These are phyloP conservation scores for Gymnopithys bicolor DNA, from an alignment of 2,797 vertebrate genomes.

Conservation along the genomic window DNA sequence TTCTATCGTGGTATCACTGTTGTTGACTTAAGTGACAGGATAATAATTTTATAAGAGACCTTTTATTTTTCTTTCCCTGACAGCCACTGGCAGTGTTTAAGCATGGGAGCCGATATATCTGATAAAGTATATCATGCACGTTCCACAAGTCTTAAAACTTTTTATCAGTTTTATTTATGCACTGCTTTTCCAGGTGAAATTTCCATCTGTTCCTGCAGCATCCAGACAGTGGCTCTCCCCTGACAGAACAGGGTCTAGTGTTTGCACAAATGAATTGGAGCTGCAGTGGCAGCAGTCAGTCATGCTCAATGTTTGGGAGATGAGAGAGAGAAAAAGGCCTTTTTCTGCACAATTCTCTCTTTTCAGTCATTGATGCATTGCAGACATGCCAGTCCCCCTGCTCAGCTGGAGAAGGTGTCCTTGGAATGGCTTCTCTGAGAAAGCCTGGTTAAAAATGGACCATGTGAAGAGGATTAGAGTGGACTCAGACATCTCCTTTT, in stretches of 20 bases:
- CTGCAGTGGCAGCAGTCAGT: not conserved
- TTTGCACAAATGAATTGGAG: not conserved
- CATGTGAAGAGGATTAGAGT: not conserved
- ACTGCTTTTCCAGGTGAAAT: constrained; percentile 9
- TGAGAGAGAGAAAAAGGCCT: not conserved
- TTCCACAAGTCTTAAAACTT: constrained; percentile 45
- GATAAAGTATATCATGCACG: constrained; percentile 44
- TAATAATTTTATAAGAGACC: constrained; percentile 79
- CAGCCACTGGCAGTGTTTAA: constrained; percentile 55
- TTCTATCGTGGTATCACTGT: constrained; percentile 73
- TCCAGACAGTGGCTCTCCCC: not conserved
- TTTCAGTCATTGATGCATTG: not conserved
- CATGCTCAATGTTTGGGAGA: not conserved
- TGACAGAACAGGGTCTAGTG: not conserved
- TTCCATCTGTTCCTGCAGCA: not conserved
- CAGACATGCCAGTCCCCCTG: not conserved
- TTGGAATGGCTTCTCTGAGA: not conserved
- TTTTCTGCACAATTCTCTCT: not conserved
- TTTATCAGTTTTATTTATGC: constrained; percentile 59
- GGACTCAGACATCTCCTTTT: not conserved
- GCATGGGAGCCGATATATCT: constrained; percentile 16
- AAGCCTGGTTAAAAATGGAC: constrained; percentile 27
- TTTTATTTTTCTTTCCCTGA: constrained; percentile 71
- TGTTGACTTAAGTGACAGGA: constrained; percentile 81
- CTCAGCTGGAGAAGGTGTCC: constrained; percentile 8